Percentiles rank a stretch among this genome's conserved stretches.
Evolutionary conservation across 1,140 invertebrate species (phyloP).

Genomic region (Trichogramma pretiosum): DNA sequence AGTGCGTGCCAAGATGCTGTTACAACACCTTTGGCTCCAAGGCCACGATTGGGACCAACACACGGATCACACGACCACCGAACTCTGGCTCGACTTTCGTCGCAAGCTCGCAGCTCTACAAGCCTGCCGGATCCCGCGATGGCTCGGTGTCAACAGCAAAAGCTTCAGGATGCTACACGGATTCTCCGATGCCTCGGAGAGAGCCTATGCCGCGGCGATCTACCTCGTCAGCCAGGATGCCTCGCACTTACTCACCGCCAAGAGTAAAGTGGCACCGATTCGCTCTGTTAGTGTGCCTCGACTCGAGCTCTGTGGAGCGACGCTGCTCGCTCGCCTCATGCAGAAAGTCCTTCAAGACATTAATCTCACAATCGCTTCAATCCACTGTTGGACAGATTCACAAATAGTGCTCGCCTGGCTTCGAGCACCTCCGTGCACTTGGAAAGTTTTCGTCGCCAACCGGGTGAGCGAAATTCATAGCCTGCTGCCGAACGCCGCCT

Average conservation of each 20-base stretch:
- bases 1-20: neutral
- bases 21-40: slow-evolving; percentile 1
- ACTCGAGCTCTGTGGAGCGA: neutral
- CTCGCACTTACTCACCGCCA: neutral
- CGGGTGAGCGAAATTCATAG: neutral
- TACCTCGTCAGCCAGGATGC: neutral
- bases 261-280: neutral
- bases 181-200: slow-evolving; percentile 11
- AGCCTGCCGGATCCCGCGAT: neutral
- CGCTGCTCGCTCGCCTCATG: neutral
- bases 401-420: neutral
- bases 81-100: neutral
- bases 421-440: neutral
- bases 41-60: neutral
- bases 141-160: neutral
- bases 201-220: neutral
- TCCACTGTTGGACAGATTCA: slow-evolving; percentile 8
- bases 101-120: neutral
- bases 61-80: neutral
- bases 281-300: neutral
- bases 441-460: slow-evolving; percentile 4
- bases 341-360: neutral
- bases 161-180: neutral
- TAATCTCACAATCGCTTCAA: too few species aligned
- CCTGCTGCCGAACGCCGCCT: neutral